These are phyloP conservation scores for Quadriops clusia DNA, from an alignment of 2,888 invertebrate genomes.

Conservation along the genomic window DNA sequence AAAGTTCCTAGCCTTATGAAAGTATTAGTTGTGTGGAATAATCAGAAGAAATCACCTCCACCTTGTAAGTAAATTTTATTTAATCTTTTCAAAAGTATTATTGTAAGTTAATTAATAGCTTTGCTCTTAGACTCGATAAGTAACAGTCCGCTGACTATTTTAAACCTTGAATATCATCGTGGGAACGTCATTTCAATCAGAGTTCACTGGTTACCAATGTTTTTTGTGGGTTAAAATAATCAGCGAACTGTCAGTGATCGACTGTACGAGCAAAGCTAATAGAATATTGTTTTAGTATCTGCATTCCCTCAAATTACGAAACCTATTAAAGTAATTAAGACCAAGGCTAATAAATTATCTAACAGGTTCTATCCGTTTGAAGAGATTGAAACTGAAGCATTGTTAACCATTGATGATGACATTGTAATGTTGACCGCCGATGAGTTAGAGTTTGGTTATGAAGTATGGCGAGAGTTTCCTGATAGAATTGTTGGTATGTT, in stretches of 20 bases:
- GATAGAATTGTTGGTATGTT: conserved; percentile 67
- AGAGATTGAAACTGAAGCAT: conserved; percentile 93
- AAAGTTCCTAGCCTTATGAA: conserved; percentile 83
- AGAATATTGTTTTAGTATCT: conserved; percentile 66
- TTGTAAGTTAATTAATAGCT: conserved; percentile 1
- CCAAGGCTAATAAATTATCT: conserved; percentile 84
- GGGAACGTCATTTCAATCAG: no score
- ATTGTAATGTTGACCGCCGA: conserved; percentile 92
- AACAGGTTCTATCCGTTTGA: conserved; percentile 92
- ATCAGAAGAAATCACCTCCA: conserved; percentile 83
- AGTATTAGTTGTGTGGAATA: conserved; percentile 93
- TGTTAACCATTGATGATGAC: conserved; percentile 90
- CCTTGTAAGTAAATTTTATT: conserved; percentile 48
- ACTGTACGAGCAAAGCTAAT: no score
- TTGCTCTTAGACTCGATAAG: not conserved
- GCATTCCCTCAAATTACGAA: conserved; percentile 83
- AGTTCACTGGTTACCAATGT: no score
- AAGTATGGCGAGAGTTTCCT: conserved; percentile 95
- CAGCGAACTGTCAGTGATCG: no score
- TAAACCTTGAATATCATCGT: no score
- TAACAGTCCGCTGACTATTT: not conserved
- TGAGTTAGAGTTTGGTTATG: conserved; percentile 87
- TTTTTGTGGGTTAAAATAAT: no score
- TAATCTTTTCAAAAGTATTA: conserved; percentile 5
- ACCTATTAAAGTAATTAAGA: conserved; percentile 81